Percentiles rank a stretch among this genome's conserved stretches.
phyloP scores from a whole-genome alignment of 2,797 vertebrate species.

The Siniperca undulata region DNA sequence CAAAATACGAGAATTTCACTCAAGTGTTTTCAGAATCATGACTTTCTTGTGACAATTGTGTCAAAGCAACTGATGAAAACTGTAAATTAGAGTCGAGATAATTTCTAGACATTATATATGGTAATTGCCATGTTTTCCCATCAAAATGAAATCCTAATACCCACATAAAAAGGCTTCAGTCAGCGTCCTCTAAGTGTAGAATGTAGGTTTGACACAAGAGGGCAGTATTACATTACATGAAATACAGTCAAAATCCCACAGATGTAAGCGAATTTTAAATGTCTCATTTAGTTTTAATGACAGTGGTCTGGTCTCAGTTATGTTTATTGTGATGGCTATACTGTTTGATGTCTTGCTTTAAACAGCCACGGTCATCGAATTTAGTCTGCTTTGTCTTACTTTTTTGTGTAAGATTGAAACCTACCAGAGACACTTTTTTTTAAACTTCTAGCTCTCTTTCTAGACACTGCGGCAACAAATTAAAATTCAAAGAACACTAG shows the following conservation, averaged over 20 bases:
- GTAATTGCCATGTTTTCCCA: not conserved
- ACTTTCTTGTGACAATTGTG: not conserved
- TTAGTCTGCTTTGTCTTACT: not conserved
- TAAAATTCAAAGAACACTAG: not conserved
- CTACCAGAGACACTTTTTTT: not conserved
- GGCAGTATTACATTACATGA: slow-evolving; percentile 41
- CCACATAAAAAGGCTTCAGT: not conserved
- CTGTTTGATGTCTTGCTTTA: slow-evolving; percentile 1
- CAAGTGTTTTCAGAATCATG: not conserved
- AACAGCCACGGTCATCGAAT: not conserved
- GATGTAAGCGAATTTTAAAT: not conserved
- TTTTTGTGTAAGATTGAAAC: not conserved
- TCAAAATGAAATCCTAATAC: not conserved
- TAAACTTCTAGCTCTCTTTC: not conserved
- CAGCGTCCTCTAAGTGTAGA: slow-evolving; percentile 1
- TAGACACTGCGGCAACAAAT: not conserved
- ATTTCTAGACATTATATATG: not conserved
- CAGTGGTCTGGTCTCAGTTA: slow-evolving; percentile 7
- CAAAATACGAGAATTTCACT: no score
- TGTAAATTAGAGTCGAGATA: not conserved
- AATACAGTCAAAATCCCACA: not conserved
- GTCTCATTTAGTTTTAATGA: slow-evolving; percentile 22
- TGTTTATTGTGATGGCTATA: slow-evolving; percentile 13
- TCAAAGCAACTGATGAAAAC: not conserved
- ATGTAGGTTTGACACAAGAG: slow-evolving; percentile 54